Evolutionary conservation across 2,113 vertebrate genomes (phyloP), one percentile per base, ranked within the genome.

Genomic region (Oreochromis aureus): DNA sequence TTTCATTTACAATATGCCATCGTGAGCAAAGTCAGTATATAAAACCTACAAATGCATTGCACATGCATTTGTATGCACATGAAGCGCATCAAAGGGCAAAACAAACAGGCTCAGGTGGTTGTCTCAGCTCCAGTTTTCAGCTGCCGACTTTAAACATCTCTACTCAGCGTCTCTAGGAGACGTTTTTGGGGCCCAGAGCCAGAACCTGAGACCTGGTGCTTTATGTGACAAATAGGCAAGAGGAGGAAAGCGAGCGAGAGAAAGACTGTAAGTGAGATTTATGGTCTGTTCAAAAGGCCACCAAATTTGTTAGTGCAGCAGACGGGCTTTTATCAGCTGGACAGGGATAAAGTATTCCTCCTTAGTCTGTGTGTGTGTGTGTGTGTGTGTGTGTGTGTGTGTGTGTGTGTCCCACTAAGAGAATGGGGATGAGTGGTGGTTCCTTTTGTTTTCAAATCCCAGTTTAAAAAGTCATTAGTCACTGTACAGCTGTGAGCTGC

Each of bases 311-410:
- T 79, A 87, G 56, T 13, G n/a, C 32, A 87, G 89, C 41, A 90
- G 92, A 93, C 89, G 48, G 91, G 39, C 92, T 90, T 84, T 90
- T 91, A 93, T 93, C 91, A 91, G 89, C 79, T 71, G 59, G 85
- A 85, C 51, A 0, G 82, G n/a, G 83, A 88, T 76, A 4, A 81
- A 86, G 30, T 24, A 56, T 87, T 85, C 66, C 87, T 88, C 73
- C 88, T 66, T 44, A 30, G 56, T 27, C 12, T 81, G 76, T 86
- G 34, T 71, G 61, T 81, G 87, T 73, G 32, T 6, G 32, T 32
- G 32, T 34, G 32, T 32, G 32, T 34, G 27, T 79, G 59, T 54
- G 71, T 58, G 30, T 82, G 66, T 59, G 82, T 19, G 41, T 81
- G 69, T 55, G 41, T 81, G 69, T 55, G 79, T 59, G 39, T 84